Conservation (phyloP, 92 coral and sea anemone genomes). For the Zoanthus sansibaricus region DNA sequence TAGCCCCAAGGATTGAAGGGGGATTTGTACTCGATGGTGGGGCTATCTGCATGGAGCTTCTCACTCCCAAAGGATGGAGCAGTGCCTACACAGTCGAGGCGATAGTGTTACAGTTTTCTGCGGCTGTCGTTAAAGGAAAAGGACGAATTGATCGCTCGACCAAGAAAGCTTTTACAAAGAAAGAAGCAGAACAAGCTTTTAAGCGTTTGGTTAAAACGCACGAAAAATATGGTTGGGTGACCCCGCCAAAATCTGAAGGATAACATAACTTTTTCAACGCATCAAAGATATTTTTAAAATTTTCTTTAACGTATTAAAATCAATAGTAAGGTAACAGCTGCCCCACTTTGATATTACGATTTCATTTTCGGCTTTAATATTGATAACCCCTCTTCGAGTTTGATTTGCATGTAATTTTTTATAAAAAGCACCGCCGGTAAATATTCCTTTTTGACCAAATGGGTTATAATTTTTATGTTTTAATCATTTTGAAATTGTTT, state of each 20-base stretch:
- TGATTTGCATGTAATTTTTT: neutral
- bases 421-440: neutral
- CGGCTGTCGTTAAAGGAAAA: conserved; percentile 93
- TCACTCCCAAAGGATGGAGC: conserved; percentile 94
- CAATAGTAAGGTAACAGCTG: conserved; percentile 7
- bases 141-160: conserved; percentile 86
- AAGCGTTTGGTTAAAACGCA: conserved; percentile 91
- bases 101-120: conserved; percentile 85
- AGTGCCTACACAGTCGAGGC: conserved; percentile 94
- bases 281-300: conserved; percentile 11
- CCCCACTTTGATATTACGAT: conserved; percentile 13
- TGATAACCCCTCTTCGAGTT: neutral
- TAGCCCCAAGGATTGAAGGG: conserved; percentile 93
- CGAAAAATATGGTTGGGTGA: conserved; percentile 96
- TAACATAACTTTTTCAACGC: conserved; percentile 8
- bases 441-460: neutral
- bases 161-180: conserved; percentile 88
- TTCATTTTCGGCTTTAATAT: neutral
- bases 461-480: neutral
- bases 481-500: neutral
- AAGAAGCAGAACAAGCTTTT: conserved; percentile 89
- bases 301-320: neutral
- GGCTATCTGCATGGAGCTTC: conserved; percentile 89
- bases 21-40: conserved; percentile 93
- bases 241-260: conserved; percentile 92